Evolutionary conservation across 2,797 vertebrate genomes (phyloP).

Genomic region (Uromys caudimaculatus): DNA sequence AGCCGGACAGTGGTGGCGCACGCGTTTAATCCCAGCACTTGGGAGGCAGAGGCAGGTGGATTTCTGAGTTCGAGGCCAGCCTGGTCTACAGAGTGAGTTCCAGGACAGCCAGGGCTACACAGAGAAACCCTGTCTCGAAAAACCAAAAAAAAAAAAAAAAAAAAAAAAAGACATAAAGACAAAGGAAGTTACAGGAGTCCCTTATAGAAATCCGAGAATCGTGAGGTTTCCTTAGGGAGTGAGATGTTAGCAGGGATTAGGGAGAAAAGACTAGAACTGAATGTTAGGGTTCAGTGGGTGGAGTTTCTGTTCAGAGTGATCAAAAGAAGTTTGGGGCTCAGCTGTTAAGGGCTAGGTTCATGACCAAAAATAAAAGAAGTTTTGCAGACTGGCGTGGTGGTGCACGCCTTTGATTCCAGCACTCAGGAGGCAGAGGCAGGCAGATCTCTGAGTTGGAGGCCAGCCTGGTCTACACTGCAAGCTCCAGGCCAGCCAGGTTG

Average conservation of each 20-base stretch:
- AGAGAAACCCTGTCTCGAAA: no score
- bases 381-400: not conserved
- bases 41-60: no score
- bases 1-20: no score
- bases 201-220: not conserved
- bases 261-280: not conserved
- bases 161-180: no score
- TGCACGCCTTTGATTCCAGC: not conserved
- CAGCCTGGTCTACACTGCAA: not conserved
- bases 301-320: not conserved
- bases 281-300: not conserved
- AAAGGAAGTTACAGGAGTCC: not conserved
- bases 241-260: not conserved
- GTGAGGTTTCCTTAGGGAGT: not conserved
- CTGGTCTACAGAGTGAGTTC: no score
- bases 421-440: not conserved
- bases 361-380: not conserved
- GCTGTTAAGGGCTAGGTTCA: not conserved
- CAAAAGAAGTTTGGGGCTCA: not conserved
- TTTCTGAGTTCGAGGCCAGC: no score
- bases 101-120: no score
- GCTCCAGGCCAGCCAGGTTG: not conserved
- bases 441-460: not conserved
- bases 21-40: no score
- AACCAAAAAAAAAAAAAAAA: no score